phyloP scores from a whole-genome alignment of 2,888 invertebrate species.

The Cryptocephalus primarius region DNA sequence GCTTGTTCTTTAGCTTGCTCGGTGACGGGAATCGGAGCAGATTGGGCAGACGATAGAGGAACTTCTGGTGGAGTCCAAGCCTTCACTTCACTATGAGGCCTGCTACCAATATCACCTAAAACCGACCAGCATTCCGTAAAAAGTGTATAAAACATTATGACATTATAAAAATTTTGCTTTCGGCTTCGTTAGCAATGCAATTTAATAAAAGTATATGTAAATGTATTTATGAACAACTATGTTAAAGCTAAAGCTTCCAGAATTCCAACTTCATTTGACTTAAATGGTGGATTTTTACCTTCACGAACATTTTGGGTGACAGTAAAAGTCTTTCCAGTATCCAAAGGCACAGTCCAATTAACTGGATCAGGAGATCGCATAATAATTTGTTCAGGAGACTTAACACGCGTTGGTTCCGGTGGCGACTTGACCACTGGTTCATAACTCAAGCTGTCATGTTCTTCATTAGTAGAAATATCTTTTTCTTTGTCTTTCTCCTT shows the following conservation, averaged over 20 bases:
- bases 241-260: too few relatives aligned
- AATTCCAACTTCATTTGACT: too few relatives aligned
- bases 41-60: slow-evolving; percentile 53
- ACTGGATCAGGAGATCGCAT: slow-evolving; percentile 90
- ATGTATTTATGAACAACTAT: too few relatives aligned
- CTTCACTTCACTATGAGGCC: slow-evolving; percentile 83
- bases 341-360: slow-evolving; percentile 89
- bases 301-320: slow-evolving; percentile 85
- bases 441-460: slow-evolving; percentile 35
- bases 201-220: too few relatives aligned
- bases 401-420: slow-evolving; percentile 85
- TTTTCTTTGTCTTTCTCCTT: slow-evolving; percentile 23
- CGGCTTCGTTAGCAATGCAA: too few relatives aligned
- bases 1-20: slow-evolving; percentile 46
- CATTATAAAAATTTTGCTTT: too few relatives aligned
- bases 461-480: slow-evolving; percentile 36
- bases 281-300: slow-evolving; percentile 35
- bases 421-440: slow-evolving; percentile 83
- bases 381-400: slow-evolving; percentile 85
- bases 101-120: slow-evolving; percentile 65
- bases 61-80: slow-evolving; percentile 56
- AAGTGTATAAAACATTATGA: too few relatives aligned
- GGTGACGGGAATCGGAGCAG: slow-evolving; percentile 54
- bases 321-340: slow-evolving; percentile 87
- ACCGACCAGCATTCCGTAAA: background rate